A percentile compares a stretch with the other conserved stretches of the same genome.
Conservation (phyloP, 2,113 vertebrate species). For the Paedocypris sp. region DNA sequence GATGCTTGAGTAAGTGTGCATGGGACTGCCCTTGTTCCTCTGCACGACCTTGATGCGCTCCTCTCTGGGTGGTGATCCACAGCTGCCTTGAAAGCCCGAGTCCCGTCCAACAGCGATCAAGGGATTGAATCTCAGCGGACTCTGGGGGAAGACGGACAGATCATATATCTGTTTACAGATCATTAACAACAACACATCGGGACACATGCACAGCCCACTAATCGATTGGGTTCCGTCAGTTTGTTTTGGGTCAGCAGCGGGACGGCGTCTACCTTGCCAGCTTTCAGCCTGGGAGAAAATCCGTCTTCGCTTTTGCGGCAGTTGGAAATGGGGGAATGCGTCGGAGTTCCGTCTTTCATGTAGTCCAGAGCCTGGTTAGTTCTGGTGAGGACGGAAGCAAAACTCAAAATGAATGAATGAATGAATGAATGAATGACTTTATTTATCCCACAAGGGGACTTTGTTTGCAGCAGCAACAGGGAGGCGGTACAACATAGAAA, state of each 20-base stretch:
- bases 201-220: background rate
- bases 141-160: conserved; percentile 44
- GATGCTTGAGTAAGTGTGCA: conserved; percentile 56
- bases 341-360: conserved; percentile 48
- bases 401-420: background rate
- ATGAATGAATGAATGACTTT: too few relatives aligned
- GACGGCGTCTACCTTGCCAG: conserved; percentile 54
- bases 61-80: conserved; percentile 62
- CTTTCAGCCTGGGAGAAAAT: conserved; percentile 50
- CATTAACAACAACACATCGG: background rate
- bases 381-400: conserved; percentile 26
- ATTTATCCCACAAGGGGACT: too few relatives aligned
- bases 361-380: conserved; percentile 47
- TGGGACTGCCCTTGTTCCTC: conserved; percentile 54
- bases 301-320: conserved; percentile 57
- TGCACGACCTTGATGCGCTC: conserved; percentile 52
- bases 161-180: background rate
- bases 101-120: conserved; percentile 58
- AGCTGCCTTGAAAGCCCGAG: conserved; percentile 59
- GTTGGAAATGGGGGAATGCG: conserved; percentile 46
- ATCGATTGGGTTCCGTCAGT: background rate
- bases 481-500: too few relatives aligned
- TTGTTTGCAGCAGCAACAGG: too few relatives aligned
- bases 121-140: conserved; percentile 63
- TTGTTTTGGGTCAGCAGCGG: background rate